Evolutionary conservation across 2,113 vertebrate species (phyloP).

Genomic region (Lophotis ruficrista): DNA sequence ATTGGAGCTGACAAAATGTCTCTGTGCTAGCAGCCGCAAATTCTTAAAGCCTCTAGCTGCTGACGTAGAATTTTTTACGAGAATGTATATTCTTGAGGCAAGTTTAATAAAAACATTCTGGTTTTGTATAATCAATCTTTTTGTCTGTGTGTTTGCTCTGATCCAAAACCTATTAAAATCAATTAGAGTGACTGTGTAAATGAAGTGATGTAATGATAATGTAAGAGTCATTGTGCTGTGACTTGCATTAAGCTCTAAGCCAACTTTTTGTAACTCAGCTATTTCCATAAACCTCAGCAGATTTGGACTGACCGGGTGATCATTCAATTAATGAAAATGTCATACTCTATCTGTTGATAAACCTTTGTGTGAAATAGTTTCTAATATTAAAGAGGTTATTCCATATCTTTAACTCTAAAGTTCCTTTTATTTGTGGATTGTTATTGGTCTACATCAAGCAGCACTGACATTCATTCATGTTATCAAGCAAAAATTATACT

Average conservation of each 20-base stretch:
- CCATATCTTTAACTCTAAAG: neutral
- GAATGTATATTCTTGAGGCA: slow-evolving; percentile 4
- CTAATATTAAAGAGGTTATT: neutral
- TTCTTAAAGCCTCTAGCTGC: slow-evolving; percentile 10
- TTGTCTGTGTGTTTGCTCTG: slow-evolving; percentile 45
- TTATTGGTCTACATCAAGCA: neutral
- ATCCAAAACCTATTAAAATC: slow-evolving; percentile 57
- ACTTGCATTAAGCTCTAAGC: slow-evolving; percentile 36
- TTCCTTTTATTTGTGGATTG: neutral
- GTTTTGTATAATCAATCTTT: slow-evolving; percentile 43
- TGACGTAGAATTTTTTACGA: slow-evolving; percentile 23
- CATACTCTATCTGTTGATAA: slow-evolving; percentile 37
- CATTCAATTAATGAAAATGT: slow-evolving; percentile 49
- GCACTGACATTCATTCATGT: neutral
- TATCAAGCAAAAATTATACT: neutral
- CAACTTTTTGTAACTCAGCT: slow-evolving; percentile 9
- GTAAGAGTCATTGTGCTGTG: slow-evolving; percentile 32
- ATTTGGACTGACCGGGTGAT: slow-evolving; percentile 22
- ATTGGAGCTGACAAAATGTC: slow-evolving; percentile 19
- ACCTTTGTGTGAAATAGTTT: neutral
- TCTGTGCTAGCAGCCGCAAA: neutral
- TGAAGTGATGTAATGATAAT: slow-evolving; percentile 58
- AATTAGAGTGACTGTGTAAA: slow-evolving; percentile 51
- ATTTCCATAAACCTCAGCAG: slow-evolving; percentile 45
- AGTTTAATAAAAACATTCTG: slow-evolving; percentile 21